Conservation (phyloP, 2,888 invertebrate species). For the Diaperis boleti region DNA sequence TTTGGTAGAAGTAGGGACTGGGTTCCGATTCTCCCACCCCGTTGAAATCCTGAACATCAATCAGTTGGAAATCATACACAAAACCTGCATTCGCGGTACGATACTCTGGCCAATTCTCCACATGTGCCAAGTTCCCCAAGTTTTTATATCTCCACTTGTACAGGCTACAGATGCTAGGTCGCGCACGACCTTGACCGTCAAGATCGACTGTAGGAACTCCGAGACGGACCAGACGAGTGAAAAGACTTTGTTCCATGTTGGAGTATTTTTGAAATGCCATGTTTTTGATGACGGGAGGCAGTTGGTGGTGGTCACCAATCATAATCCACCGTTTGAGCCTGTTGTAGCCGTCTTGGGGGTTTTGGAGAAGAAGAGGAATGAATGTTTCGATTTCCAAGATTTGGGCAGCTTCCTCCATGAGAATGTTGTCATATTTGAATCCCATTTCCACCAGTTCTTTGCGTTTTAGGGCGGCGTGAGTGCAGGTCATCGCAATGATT, state of each 20-base stretch:
- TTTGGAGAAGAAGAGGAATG: slow-evolving; percentile 97
- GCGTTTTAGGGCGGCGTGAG: slow-evolving; percentile 97
- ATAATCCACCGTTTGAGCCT: slow-evolving; percentile 99
- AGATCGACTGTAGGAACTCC: slow-evolving; percentile 98
- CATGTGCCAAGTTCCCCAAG: slow-evolving; percentile 94
- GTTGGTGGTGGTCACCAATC: slow-evolving; percentile 99
- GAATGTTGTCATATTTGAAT: slow-evolving; percentile 98
- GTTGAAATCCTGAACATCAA: slow-evolving; percentile 97
- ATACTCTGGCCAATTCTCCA: slow-evolving; percentile 87
- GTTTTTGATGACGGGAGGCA: slow-evolving; percentile 99
- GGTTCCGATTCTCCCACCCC: slow-evolving; percentile 98
- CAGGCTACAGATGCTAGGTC: slow-evolving; percentile 91
- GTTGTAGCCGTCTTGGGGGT: slow-evolving; percentile 96
- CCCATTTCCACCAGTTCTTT: slow-evolving; percentile 96
- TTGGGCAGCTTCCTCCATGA: slow-evolving; percentile 99
- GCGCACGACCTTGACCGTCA: slow-evolving; percentile 96
- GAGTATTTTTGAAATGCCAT: slow-evolving; percentile 99
- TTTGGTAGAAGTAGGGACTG: slow-evolving; percentile 98
- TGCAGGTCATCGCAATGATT: slow-evolving; percentile 99
- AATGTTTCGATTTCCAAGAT: slow-evolving; percentile 99
- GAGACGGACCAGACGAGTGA: slow-evolving; percentile 94
- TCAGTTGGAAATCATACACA: slow-evolving; percentile 91
- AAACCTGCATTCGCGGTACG: slow-evolving; percentile 93
- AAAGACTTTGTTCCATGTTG: slow-evolving; percentile 99
- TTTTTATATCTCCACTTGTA: slow-evolving; percentile 98